Conservation (phyloP, 2,797 vertebrate species). For the Pipistrellus nathusii region DNA sequence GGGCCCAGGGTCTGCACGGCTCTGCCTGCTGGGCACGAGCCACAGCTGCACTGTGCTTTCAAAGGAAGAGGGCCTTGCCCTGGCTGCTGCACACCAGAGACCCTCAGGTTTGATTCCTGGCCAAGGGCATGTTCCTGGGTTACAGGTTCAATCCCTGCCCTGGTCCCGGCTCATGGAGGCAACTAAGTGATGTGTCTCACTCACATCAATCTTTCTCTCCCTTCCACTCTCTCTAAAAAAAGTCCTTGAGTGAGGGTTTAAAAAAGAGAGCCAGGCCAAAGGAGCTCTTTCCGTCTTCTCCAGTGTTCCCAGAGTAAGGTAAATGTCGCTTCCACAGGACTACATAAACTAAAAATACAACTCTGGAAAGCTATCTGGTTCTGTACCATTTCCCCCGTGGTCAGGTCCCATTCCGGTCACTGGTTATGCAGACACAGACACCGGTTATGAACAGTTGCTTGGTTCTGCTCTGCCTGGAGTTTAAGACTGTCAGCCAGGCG, state of each 20-base stretch:
- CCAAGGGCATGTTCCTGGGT: no score
- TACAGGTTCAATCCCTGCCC: no score
- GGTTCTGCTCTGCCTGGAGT: conserved; percentile 68
- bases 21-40: conserved; percentile 55
- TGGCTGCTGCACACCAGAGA: no score
- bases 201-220: no score
- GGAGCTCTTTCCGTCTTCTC: conserved; percentile 63
- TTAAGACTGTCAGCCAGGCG: conserved; percentile 64
- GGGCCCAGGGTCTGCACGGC: neutral
- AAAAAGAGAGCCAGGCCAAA: conserved; percentile 6
- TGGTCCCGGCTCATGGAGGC: no score
- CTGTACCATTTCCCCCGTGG: conserved; percentile 62
- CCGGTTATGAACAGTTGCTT: conserved; percentile 69
- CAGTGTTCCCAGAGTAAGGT: conserved; percentile 67
- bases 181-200: no score
- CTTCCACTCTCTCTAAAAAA: neutral
- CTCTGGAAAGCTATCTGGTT: conserved; percentile 35
- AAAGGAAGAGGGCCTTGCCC: neutral
- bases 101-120: no score
- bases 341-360: conserved; percentile 76
- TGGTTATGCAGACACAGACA: conserved; percentile 58
- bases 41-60: conserved; percentile 58
- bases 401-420: conserved; percentile 79
- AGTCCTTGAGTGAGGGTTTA: no score
- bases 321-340: conserved; percentile 66